Conservation (phyloP, 2,113 vertebrate genomes). For the Kryptolebias marmoratus region DNA sequence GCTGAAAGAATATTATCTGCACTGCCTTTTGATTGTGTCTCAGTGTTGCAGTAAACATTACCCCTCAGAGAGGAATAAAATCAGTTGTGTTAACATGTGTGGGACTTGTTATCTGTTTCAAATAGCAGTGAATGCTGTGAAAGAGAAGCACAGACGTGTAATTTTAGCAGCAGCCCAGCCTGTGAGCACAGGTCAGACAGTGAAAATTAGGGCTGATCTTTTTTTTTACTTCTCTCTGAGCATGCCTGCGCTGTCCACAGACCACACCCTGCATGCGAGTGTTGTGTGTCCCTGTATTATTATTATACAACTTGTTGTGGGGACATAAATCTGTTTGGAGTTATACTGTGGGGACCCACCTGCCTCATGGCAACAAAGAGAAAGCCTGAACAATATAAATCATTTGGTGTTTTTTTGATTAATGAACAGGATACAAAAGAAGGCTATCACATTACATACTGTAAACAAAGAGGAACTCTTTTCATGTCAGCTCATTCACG, state of each 20-base stretch:
- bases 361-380: constrained; percentile 3
- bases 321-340: constrained; percentile 7
- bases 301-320: background rate
- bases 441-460: background rate
- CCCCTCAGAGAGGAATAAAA: too few relatives aligned
- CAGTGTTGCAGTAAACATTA: too few relatives aligned
- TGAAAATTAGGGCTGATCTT: constrained; percentile 19
- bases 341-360: background rate
- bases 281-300: background rate
- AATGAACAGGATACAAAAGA: background rate
- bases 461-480: background rate
- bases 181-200: constrained; percentile 1
- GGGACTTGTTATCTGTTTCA: too few relatives aligned
- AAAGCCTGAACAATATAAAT: constrained; percentile 2
- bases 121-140: too few relatives aligned
- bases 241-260: background rate
- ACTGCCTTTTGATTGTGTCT: too few relatives aligned
- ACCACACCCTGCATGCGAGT: constrained; percentile 7
- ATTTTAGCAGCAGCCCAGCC: background rate
- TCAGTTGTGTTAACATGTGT: too few relatives aligned
- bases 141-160: too few relatives aligned
- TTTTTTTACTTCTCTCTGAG: constrained; percentile 22
- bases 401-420: background rate
- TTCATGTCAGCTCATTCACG: background rate
- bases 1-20: too few relatives aligned